Percentiles rank a stretch among this genome's conserved stretches.
Conservation (phyloP, 2,113 vertebrate genomes). For the Zosterops hypoxanthus region DNA sequence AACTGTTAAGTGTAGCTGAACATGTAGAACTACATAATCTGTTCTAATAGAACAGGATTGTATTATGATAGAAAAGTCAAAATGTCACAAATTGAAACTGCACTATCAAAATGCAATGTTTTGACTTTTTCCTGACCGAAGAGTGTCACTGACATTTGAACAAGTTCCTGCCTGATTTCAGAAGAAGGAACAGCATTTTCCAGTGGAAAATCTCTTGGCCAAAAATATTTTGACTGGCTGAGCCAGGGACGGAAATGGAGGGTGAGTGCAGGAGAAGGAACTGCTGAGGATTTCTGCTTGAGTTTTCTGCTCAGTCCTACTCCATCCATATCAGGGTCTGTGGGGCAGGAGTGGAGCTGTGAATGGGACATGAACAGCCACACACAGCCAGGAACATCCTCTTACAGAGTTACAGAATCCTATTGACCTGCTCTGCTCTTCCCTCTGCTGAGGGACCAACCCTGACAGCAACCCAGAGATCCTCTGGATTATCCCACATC, state of each 20-base stretch:
- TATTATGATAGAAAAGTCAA: conserved; percentile 47
- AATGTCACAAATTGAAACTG: conserved; percentile 20
- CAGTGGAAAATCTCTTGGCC: neutral
- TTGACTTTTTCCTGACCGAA: neutral
- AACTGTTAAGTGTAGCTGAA: neutral
- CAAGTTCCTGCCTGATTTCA: conserved; percentile 8
- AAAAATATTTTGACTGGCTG: conserved; percentile 23
- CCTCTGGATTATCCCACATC: neutral
- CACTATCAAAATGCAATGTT: neutral
- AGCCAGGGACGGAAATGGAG: neutral
- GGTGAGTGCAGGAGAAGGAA: neutral
- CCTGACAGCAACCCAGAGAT: neutral
- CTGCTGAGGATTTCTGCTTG: neutral
- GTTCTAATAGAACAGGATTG: neutral
- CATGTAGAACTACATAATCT: neutral
- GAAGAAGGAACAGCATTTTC: conserved; percentile 13
- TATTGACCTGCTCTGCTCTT: neutral
- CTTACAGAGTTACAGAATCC: neutral
- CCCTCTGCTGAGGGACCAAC: neutral
- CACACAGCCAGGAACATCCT: neutral
- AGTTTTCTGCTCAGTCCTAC: neutral
- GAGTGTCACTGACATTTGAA: neutral
- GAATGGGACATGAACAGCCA: neutral
- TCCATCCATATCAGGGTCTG: neutral
- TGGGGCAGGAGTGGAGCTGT: neutral